These are phyloP conservation scores for Passer montanus DNA, from an alignment of 2,113 vertebrate genomes.

Conservation along the genomic window DNA sequence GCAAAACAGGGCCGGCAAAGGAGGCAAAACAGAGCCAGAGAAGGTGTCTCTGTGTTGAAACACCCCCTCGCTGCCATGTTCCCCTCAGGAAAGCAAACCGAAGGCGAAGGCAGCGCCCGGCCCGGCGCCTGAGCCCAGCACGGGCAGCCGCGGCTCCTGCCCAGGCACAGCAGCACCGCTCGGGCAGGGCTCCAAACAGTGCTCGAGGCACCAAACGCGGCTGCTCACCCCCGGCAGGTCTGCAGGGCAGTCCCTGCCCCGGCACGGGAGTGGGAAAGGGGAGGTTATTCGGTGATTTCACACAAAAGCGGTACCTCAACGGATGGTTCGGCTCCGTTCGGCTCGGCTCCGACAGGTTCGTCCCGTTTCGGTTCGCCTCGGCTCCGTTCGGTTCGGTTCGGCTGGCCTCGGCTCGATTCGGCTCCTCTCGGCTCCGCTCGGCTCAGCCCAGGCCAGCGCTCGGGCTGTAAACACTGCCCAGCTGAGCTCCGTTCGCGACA, in stretches of 20 bases:
- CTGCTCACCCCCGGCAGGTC: not conserved
- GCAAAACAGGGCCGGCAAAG: no score
- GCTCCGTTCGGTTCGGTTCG: no score
- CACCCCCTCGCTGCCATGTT: not conserved
- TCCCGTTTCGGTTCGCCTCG: fast-evolving
- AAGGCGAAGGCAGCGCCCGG: fast-evolving
- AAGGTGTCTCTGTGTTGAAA: fast-evolving
- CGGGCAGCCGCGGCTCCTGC: fast-evolving
- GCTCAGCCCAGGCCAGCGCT: not conserved
- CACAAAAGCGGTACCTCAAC: not conserved
- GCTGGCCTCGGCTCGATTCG: fast-evolving
- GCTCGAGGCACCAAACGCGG: not conserved
- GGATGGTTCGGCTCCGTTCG: not conserved
- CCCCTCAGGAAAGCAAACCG: not conserved
- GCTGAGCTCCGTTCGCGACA: not conserved
- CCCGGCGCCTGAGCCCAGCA: fast-evolving
- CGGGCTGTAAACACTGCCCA: conserved; percentile 39
- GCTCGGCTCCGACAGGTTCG: not conserved
- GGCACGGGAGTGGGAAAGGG: fast-evolving
- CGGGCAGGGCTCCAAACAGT: not conserved
- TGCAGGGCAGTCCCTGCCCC: not conserved
- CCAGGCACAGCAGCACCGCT: not conserved
- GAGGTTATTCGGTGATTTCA: fast-evolving
- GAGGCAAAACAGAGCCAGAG: no score
- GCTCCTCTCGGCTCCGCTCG: not conserved